Evolutionary conservation across 2,113 vertebrate genomes (phyloP).

Genomic region (Pangasianodon hypophthalmus): DNA sequence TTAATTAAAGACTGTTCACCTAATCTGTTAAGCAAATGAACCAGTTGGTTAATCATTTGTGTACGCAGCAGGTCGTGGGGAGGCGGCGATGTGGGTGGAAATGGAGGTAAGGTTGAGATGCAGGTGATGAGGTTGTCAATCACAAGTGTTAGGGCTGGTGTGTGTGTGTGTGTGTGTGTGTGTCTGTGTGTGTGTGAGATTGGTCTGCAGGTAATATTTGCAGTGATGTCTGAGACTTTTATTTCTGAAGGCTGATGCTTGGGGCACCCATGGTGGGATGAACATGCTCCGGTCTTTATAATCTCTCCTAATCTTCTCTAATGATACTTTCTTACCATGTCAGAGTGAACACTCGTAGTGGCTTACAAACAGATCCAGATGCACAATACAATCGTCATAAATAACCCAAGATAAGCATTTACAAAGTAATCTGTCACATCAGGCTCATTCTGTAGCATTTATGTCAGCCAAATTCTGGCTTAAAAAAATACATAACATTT

Average conservation of each 20-base stretch:
- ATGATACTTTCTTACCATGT: slow-evolving; percentile 61
- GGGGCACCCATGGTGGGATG: slow-evolving; percentile 41
- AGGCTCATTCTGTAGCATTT: neutral
- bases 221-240: slow-evolving; percentile 49
- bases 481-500: neutral
- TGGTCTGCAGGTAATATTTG: slow-evolving; percentile 36
- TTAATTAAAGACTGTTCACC: slow-evolving; percentile 38
- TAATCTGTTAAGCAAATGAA: slow-evolving; percentile 51
- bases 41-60: slow-evolving; percentile 49
- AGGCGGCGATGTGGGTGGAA: slow-evolving; percentile 1
- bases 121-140: slow-evolving; percentile 53
- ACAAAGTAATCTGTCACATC: slow-evolving; percentile 17
- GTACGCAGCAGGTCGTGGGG: slow-evolving; percentile 5
- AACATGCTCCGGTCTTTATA: slow-evolving; percentile 59
- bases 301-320: slow-evolving; percentile 68
- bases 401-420: slow-evolving; percentile 43
- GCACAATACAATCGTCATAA: slow-evolving; percentile 36
- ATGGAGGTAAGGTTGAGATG: slow-evolving; percentile 34
- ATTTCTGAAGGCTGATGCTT: slow-evolving; percentile 43
- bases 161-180: neutral
- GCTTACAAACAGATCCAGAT: slow-evolving; percentile 57
- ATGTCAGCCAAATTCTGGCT: neutral
- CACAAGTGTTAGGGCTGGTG: slow-evolving; percentile 6
- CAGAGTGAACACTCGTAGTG: slow-evolving; percentile 33
- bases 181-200: neutral